phyloP scores from a whole-genome alignment of 1,140 invertebrate genomes.

The Littorina saxatilis region DNA sequence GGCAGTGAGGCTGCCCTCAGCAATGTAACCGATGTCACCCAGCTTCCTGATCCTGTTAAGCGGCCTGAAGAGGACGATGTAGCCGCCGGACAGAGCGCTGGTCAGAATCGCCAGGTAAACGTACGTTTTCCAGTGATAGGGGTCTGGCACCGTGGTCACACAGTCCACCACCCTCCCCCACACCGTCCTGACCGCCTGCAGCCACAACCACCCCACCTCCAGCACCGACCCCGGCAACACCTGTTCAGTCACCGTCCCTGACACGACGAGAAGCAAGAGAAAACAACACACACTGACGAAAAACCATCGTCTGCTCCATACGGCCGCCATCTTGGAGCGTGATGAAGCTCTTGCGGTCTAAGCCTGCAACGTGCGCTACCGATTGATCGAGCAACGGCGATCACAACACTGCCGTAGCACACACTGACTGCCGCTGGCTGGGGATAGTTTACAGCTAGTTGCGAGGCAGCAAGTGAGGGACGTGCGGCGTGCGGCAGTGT shows the following conservation, averaged over 20 bases:
- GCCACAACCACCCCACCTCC: slow-evolving; percentile 64
- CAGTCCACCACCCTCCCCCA: slow-evolving; percentile 31
- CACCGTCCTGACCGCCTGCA: slow-evolving; percentile 48
- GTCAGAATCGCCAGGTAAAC: slow-evolving; percentile 34
- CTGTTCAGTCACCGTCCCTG: slow-evolving; percentile 50
- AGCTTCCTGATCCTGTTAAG: slow-evolving; percentile 69
- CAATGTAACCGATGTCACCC: slow-evolving; percentile 77
- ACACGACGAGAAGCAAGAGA: slow-evolving; percentile 49
- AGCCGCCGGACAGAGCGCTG: slow-evolving; percentile 46
- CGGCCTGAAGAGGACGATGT: slow-evolving; percentile 59
- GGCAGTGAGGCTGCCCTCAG: slow-evolving; percentile 65
- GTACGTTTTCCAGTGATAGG: slow-evolving; percentile 50
- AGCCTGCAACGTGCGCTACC: too few species aligned
- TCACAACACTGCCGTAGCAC: too few species aligned
- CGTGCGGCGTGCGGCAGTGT: too few species aligned
- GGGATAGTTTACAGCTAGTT: too few species aligned
- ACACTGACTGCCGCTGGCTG: too few species aligned
- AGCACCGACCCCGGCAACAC: slow-evolving; percentile 56
- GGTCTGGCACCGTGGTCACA: slow-evolving; percentile 45
- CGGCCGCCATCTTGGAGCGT: too few species aligned
- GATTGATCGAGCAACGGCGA: too few species aligned
- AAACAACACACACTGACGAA: too few species aligned
- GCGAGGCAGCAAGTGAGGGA: too few species aligned
- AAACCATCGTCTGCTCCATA: too few species aligned
- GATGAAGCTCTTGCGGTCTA: too few species aligned